Evolutionary conservation across 2,888 invertebrate species (phyloP).

Genomic region (Conus canariensis): DNA sequence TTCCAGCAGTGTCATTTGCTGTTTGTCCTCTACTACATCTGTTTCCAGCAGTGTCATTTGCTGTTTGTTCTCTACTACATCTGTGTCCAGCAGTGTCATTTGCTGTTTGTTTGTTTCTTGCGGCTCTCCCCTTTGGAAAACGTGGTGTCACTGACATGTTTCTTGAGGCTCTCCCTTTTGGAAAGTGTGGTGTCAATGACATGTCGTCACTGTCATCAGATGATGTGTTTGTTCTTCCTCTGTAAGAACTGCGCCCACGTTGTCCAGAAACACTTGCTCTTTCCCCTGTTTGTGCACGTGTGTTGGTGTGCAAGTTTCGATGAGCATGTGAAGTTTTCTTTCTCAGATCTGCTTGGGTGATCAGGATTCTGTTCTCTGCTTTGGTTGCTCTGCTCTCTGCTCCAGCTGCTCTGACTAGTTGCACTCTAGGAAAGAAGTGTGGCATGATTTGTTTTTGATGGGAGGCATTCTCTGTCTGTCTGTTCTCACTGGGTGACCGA

Average conservation of each 20-base stretch:
- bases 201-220: neutral
- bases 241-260: neutral
- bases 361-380: neutral
- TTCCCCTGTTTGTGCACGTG: neutral
- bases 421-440: neutral
- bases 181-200: neutral
- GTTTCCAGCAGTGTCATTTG: too few relatives aligned
- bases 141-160: neutral
- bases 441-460: neutral
- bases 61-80: neutral
- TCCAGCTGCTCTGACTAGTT: neutral
- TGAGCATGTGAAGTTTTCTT: neutral
- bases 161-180: neutral
- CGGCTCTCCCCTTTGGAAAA: neutral
- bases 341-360: neutral
- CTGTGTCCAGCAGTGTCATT: neutral
- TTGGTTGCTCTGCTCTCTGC: too few relatives aligned
- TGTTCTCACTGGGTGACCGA: too few relatives aligned
- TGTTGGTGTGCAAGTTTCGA: neutral
- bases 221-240: neutral
- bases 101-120: neutral
- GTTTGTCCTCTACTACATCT: neutral
- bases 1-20: too few relatives aligned
- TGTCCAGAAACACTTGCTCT: neutral
- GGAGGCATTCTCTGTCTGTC: neutral